Evolutionary conservation across 1,140 invertebrate genomes (phyloP).

Genomic region (Octopus sinensis): DNA sequence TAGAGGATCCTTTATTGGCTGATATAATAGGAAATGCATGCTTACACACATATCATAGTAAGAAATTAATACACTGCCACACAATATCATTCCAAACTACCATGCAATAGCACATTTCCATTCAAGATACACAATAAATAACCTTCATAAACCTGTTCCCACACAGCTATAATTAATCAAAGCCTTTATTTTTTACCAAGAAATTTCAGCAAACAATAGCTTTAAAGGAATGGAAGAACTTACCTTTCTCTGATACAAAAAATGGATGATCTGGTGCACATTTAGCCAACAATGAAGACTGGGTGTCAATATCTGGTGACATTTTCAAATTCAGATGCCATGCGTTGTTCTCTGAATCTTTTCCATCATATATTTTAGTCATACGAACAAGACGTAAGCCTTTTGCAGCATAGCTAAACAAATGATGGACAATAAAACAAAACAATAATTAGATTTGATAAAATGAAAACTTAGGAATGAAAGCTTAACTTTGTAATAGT

Average conservation of each 20-base stretch:
- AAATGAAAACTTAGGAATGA: not conserved
- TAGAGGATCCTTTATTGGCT: no score
- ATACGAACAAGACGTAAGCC: slow-evolving; percentile 4
- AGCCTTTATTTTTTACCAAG: no score
- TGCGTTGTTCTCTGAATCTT: not conserved
- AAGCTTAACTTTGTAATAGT: not conserved
- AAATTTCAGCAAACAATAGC: no score
- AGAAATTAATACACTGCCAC: no score
- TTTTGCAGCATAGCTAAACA: slow-evolving; percentile 1
- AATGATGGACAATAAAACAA: not conserved
- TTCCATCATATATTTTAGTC: not conserved
- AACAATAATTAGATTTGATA: slow-evolving; percentile 5
- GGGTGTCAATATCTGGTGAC: slow-evolving; percentile 18
- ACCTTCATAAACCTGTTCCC: no score
- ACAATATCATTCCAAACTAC: no score
- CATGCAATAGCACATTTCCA: no score
- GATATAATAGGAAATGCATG: no score
- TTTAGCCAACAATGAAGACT: slow-evolving; percentile 43
- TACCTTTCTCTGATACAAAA: slow-evolving; percentile 57
- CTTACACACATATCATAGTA: no score
- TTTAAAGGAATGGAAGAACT: no score
- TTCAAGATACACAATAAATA: no score
- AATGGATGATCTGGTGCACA: slow-evolving; percentile 54
- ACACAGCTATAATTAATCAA: no score
- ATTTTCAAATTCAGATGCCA: slow-evolving; percentile 22